Conservation (phyloP, 2,888 invertebrate species). For the Minunthozetes semirufus region DNA sequence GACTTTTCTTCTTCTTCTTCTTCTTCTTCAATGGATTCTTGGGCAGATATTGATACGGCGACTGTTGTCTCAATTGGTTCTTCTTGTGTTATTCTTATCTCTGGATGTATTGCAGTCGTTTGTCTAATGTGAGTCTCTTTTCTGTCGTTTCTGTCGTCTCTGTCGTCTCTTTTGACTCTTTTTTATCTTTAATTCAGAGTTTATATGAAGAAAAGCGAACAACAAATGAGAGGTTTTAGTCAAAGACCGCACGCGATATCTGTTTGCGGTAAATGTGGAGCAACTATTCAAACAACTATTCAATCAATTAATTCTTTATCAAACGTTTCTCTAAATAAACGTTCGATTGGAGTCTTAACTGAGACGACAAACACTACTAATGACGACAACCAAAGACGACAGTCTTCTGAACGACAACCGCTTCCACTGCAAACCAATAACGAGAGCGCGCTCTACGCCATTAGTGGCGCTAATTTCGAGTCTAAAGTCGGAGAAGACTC, state of each 20-base stretch:
- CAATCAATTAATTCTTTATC: too few relatives aligned
- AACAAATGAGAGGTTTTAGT: too few relatives aligned
- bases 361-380: too few relatives aligned
- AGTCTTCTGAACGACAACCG: too few relatives aligned
- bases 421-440: not conserved
- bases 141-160: not conserved
- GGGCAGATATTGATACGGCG: conserved; percentile 40
- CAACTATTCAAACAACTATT: too few relatives aligned
- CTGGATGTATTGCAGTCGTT: conserved; percentile 42
- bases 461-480: not conserved
- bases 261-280: conserved; percentile 35
- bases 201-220: conserved; percentile 35
- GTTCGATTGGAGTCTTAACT: too few relatives aligned
- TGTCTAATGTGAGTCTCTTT: conserved; percentile 41
- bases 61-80: conserved; percentile 42
- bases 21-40: too few relatives aligned
- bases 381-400: too few relatives aligned
- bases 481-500: not conserved
- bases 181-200: conserved; percentile 9
- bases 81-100: conserved; percentile 42
- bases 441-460: not conserved
- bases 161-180: not conserved
- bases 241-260: not conserved
- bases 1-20: too few relatives aligned
- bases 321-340: too few relatives aligned